These are phyloP conservation scores for Channa striata DNA, from an alignment of 2,797 vertebrate species.

Conservation along the genomic window DNA sequence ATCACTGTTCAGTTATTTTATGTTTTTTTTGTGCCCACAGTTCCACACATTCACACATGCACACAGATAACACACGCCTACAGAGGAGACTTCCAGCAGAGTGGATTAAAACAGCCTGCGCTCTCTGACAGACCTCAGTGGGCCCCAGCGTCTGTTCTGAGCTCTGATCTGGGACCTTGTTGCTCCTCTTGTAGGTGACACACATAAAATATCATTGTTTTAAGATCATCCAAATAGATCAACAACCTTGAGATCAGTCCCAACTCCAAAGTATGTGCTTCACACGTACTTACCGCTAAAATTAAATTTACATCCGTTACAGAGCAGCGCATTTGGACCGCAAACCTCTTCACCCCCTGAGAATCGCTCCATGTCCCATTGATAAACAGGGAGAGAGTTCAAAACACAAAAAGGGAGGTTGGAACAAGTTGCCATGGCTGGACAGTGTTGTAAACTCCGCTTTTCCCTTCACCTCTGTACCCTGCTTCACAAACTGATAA, in stretches of 20 bases:
- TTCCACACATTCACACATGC: constrained; percentile 68
- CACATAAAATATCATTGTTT: constrained; percentile 23
- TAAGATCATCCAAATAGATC: constrained; percentile 4
- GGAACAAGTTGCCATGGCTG: constrained; percentile 69
- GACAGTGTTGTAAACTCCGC: constrained; percentile 63
- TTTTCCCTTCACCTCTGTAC: constrained; percentile 61
- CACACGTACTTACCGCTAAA: background rate
- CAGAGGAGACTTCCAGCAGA: constrained; percentile 72
- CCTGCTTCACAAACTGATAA: constrained; percentile 60
- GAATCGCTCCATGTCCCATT: constrained; percentile 48
- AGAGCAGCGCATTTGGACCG: background rate
- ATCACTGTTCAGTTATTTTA: constrained; percentile 71
- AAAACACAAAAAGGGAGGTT: constrained; percentile 59
- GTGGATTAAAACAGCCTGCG: constrained; percentile 78
- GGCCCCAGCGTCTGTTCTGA: constrained; percentile 63
- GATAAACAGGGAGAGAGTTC: constrained; percentile 83
- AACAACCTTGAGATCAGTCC: constrained; percentile 1
- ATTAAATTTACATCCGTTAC: constrained; percentile 12
- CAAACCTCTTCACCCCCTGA: constrained; percentile 22
- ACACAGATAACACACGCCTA: constrained; percentile 53
- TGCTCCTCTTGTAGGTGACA: constrained; percentile 56
- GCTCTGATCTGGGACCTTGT: constrained; percentile 64
- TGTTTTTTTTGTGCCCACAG: constrained; percentile 71
- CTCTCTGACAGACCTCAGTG: constrained; percentile 69
- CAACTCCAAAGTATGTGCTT: background rate